These are phyloP conservation scores for Tridacna gigas DNA, from an alignment of 2,888 invertebrate species.

Conservation along the genomic window DNA sequence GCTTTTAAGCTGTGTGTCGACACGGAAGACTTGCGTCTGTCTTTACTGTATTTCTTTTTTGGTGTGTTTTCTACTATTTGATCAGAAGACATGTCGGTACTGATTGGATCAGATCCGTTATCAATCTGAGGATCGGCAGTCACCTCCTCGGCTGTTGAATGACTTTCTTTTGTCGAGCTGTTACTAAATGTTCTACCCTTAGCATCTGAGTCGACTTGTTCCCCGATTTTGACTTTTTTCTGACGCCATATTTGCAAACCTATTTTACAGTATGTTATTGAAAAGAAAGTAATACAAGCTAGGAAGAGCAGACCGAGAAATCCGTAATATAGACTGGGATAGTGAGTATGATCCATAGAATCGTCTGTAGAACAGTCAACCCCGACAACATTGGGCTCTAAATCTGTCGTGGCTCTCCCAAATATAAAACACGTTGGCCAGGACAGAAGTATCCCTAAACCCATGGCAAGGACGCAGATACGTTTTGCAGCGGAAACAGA, in stretches of 20 bases:
- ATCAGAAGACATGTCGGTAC: slow-evolving; percentile 78
- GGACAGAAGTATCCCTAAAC: slow-evolving; percentile 73
- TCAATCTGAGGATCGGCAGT: slow-evolving; percentile 48
- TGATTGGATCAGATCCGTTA: slow-evolving; percentile 72
- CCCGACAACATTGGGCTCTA: slow-evolving; percentile 67
- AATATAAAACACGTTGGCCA: slow-evolving; percentile 79
- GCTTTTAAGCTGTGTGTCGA: slow-evolving; percentile 51
- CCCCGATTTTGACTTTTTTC: slow-evolving; percentile 73
- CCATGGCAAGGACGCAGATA: slow-evolving; percentile 72
- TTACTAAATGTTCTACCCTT: slow-evolving; percentile 64
- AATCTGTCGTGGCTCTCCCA: slow-evolving; percentile 70
- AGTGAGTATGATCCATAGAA: slow-evolving; percentile 73
- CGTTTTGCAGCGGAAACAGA: slow-evolving; percentile 72
- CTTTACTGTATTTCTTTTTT: slow-evolving; percentile 57
- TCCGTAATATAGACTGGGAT: slow-evolving; percentile 78
- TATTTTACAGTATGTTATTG: slow-evolving; percentile 76
- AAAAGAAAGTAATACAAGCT: slow-evolving; percentile 74
- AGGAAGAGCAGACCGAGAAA: slow-evolving; percentile 78
- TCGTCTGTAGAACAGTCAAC: slow-evolving; percentile 81
- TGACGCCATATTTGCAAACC: slow-evolving; percentile 76
- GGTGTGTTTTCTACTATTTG: slow-evolving; percentile 53
- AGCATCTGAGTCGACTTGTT: slow-evolving; percentile 50
- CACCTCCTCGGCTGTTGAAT: slow-evolving; percentile 43
- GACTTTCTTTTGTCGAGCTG: slow-evolving; percentile 57
- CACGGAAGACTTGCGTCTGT: slow-evolving; percentile 61